Conservation (phyloP, 2,888 invertebrate species). For the Leucophora obtusa region DNA sequence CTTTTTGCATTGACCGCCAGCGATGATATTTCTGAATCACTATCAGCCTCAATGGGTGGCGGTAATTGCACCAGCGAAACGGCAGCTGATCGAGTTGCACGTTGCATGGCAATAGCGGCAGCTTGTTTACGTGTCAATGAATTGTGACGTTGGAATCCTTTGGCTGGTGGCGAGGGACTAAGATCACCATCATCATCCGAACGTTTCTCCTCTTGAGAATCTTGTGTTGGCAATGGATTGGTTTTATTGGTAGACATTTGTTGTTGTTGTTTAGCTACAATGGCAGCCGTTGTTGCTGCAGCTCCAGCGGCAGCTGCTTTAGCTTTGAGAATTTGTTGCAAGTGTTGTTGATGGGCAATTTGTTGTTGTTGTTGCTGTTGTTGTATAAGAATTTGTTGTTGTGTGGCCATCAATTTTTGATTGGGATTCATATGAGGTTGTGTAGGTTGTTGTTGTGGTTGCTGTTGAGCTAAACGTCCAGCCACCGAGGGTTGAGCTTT, state of each 20-base stretch:
- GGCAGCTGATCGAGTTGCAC: conserved; percentile 82
- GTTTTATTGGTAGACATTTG: conserved; percentile 71
- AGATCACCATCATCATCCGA: conserved; percentile 78
- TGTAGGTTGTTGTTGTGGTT: conserved; percentile 66
- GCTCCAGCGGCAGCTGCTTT: conserved; percentile 74
- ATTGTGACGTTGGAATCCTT: conserved; percentile 82
- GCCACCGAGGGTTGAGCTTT: conserved; percentile 64
- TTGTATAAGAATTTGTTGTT: conserved; percentile 73
- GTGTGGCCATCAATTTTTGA: conserved; percentile 74
- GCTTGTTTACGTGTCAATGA: conserved; percentile 83
- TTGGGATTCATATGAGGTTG: conserved; percentile 74
- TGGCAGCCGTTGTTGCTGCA: conserved; percentile 72
- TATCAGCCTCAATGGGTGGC: conserved; percentile 86
- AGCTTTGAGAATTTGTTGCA: conserved; percentile 75
- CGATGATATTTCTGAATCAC: conserved; percentile 82
- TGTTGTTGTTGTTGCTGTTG: conserved; percentile 72
- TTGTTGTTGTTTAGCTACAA: conserved; percentile 75
- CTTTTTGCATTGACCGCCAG: conserved; percentile 41
- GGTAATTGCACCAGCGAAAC: conserved; percentile 89
- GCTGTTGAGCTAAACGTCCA: conserved; percentile 71
- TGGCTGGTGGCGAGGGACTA: conserved; percentile 79
- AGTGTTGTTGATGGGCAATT: conserved; percentile 74
- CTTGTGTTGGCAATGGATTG: conserved; percentile 62
- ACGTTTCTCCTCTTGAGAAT: conserved; percentile 76
- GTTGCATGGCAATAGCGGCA: conserved; percentile 81